Evolutionary conservation across 1,140 invertebrate genomes (phyloP).

Genomic region (Lycorma delicatula): DNA sequence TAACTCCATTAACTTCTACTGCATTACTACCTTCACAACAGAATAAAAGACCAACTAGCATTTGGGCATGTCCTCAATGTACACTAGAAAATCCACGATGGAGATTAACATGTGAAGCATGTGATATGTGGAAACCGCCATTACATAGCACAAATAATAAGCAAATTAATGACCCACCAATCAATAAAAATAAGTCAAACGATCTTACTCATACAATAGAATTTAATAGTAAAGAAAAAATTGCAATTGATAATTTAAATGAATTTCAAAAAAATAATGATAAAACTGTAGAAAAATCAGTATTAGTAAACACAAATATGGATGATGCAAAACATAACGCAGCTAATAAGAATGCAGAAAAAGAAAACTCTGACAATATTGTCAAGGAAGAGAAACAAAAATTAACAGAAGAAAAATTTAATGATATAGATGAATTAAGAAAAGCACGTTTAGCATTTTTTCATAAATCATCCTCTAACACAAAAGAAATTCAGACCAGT

Average conservation of each 20-base stretch:
- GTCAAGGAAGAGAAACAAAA: not conserved
- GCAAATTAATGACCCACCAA: not conserved
- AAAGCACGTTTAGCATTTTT: conserved; percentile 37
- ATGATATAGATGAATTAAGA: conserved; percentile 33
- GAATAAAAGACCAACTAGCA: no score
- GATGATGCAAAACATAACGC: conserved; percentile 4
- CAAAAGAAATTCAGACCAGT: conserved; percentile 12
- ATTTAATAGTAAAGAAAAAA: not conserved
- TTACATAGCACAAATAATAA: not conserved
- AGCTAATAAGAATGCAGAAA: not conserved
- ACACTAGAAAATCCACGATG: conserved; percentile 46
- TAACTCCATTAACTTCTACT: not conserved
- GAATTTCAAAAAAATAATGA: not conserved
- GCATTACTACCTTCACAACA: not conserved
- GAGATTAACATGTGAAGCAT: conserved; percentile 47
- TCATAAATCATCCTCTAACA: conserved; percentile 22
- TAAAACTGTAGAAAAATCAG: no score
- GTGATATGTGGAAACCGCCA: conserved; percentile 34
- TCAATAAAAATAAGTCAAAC: not conserved
- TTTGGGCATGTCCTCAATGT: conserved; percentile 46
- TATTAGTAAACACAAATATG: no score
- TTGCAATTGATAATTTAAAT: not conserved
- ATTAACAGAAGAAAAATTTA: not conserved
- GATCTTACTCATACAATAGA: not conserved
- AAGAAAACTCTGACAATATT: not conserved